A percentile compares a stretch with the other conserved stretches of the same genome.
phyloP scores from a whole-genome alignment of 2,113 vertebrate genomes.

The Elephantulus edwardii region DNA sequence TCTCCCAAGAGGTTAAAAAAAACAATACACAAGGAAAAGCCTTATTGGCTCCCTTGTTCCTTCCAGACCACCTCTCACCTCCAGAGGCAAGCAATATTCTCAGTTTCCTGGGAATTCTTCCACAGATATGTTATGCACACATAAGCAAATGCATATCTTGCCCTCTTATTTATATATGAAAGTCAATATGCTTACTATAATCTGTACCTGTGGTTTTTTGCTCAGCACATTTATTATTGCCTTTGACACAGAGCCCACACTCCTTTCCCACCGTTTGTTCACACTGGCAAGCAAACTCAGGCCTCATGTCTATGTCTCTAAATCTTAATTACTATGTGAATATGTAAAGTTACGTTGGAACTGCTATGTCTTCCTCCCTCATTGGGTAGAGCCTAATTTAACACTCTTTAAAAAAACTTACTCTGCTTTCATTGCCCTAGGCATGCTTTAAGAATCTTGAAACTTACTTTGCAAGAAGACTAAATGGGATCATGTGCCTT shows the following conservation, averaged over 20 bases:
- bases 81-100: neutral
- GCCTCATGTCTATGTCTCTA: neutral
- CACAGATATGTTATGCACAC: neutral
- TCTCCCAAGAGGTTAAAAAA: neutral
- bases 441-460: neutral
- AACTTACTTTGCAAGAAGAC: constrained; percentile 21
- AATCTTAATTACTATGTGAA: constrained; percentile 49
- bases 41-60: neutral
- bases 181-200: neutral
- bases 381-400: constrained; percentile 26
- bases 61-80: neutral
- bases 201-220: neutral
- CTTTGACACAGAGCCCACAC: neutral
- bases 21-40: neutral
- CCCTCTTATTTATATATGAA: neutral
- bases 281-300: neutral
- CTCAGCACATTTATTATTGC: neutral
- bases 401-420: constrained; percentile 36
- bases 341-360: constrained; percentile 50
- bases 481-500: neutral
- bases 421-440: neutral
- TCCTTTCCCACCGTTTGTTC: neutral
- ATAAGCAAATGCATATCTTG: neutral
- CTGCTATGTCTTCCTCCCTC: constrained; percentile 16
- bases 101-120: neutral